Base-by-base conservation (phyloP, 92 coral and sea anemone species). In the Palythoa caribaeorum region DNA sequence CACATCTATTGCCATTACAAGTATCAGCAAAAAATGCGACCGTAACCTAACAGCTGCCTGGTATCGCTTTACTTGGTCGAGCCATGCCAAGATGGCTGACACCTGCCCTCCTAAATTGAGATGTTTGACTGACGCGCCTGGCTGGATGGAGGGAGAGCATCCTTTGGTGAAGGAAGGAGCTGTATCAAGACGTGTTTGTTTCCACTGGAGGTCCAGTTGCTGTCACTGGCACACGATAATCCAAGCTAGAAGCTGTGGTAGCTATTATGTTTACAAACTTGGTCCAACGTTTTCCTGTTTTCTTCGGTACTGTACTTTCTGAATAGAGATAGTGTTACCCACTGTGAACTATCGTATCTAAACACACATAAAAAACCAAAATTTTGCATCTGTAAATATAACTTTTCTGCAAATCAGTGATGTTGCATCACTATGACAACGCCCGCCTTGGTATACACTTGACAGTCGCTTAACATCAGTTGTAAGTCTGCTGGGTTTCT, bases 221-320 rank as follows among this genome's bases (percentile, higher is more conserved):
- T 77, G 83, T 37, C 28, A 36, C 47, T 77, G 69, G 83, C 47
- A 77, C 13, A 77, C 53, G 65, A 35, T 54, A 4, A 63, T 77
- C 14, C 53, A 77, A 10, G 48, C 53, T 47, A 54, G 83, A n/a
- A 77, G 53, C 83, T 77, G 83, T 77, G 83, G 83, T 6, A 77
- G 35, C 5, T 77, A 21, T 77, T 77, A 21, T 19, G 83, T 77
- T n/a, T 77, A 77, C 48, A 39, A 39, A 3, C 68, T 77, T 4
- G 14, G 53, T 4, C 17, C 16, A 54, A 1, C 83, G 11, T 68
- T 63, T 0, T 2, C n/a, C 5, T 77, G 83, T 28, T 19, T 13
- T 11, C 66, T 77, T 19, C 83, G 83, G 47, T 77, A 77, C 47
- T 77, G 83, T 44, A 77, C 83, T 21, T 48, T 40, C 47, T 52